Evolutionary conservation across 2,113 vertebrate species (phyloP).

Genomic region (Mesembrinibis cayennensis): DNA sequence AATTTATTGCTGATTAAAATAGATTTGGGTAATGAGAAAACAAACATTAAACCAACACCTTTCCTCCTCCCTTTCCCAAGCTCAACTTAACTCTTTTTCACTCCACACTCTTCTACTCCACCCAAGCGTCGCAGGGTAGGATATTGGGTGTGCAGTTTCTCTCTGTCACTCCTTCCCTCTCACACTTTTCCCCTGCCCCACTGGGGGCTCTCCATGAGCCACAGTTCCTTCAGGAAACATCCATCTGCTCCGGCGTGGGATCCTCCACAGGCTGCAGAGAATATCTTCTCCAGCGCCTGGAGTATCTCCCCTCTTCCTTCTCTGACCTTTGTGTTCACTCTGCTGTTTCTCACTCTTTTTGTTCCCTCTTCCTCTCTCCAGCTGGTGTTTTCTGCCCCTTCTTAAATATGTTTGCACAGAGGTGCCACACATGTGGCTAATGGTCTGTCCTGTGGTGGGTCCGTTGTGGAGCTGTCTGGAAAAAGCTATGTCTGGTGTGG

Average conservation of each 20-base stretch:
- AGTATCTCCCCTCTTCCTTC: background rate
- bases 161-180: background rate
- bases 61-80: background rate
- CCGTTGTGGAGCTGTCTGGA: background rate
- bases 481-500: background rate
- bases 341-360: background rate
- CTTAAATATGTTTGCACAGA: background rate
- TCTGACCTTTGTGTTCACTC: background rate
- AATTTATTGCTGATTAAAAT: background rate
- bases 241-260: background rate
- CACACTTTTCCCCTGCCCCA: background rate
- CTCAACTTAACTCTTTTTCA: background rate
- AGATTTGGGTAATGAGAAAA: background rate
- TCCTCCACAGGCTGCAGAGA: background rate
- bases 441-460: background rate
- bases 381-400: background rate
- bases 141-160: background rate
- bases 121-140: background rate
- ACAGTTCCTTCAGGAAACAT: background rate
- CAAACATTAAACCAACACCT: background rate
- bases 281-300: background rate
- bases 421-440: background rate
- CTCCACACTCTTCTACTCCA: background rate
- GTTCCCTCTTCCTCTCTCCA: background rate
- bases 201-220: background rate